phyloP scores from a whole-genome alignment of 64 coral and sea anemone species.

The Exaiptasia diaphana region DNA sequence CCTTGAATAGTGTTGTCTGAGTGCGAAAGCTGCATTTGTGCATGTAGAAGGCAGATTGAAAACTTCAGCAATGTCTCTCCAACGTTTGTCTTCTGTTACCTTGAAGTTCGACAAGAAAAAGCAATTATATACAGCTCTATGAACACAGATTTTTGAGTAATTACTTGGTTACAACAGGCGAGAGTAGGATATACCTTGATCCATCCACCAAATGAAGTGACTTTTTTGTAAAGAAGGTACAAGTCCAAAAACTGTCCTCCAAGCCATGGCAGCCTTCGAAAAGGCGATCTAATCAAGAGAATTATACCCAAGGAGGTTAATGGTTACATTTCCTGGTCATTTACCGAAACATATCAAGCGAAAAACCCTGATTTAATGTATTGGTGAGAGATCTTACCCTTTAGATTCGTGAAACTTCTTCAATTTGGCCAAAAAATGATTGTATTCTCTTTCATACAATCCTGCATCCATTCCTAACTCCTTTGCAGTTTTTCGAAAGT shows the following conservation, averaged over 20 bases:
- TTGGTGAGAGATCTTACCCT: constrained; percentile 53
- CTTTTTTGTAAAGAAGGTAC: constrained; percentile 95
- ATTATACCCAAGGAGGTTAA: constrained; percentile 22
- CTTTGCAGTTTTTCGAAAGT: constrained; percentile 77
- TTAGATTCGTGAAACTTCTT: constrained; percentile 95
- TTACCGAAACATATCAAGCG: constrained; percentile 59
- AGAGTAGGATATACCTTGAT: constrained; percentile 61
- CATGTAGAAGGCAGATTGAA: constrained; percentile 97
- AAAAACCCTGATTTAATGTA: constrained; percentile 50
- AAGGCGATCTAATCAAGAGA: constrained; percentile 84
- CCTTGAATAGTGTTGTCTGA: constrained; percentile 93
- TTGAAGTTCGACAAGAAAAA: constrained; percentile 33
- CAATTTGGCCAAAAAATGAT: constrained; percentile 93
- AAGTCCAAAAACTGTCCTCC: constrained; percentile 93
- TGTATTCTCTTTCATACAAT: constrained; percentile 87
- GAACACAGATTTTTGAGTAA: not conserved
- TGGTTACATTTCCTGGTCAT: not conserved
- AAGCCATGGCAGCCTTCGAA: constrained; percentile 84
- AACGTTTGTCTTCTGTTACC: constrained; percentile 92
- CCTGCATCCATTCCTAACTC: constrained; percentile 74
- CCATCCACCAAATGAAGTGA: constrained; percentile 89
- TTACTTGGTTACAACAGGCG: not conserved
- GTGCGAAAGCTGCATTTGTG: constrained; percentile 95
- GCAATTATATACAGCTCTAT: not conserved
- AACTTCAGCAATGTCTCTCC: constrained; percentile 92